These are phyloP conservation scores for Parauchenoglanis ngamensis DNA, from an alignment of 2,797 vertebrate genomes.

Conservation along the genomic window DNA sequence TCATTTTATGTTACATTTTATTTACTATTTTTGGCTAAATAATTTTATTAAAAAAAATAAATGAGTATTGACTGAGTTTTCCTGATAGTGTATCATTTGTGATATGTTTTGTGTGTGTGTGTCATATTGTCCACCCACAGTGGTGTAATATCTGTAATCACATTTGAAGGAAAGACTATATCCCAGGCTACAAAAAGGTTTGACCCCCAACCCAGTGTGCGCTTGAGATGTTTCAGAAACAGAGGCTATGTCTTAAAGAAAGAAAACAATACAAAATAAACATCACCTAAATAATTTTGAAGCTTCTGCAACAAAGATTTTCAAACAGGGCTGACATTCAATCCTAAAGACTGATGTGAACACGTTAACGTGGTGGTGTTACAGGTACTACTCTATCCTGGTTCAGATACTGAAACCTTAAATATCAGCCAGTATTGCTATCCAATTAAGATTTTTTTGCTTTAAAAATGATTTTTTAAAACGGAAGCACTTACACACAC, in stretches of 20 bases:
- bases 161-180: not conserved
- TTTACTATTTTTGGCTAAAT: not conserved
- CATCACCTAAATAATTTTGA: not conserved
- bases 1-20: not conserved
- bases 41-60: not conserved
- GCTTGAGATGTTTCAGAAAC: not conserved
- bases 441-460: not conserved
- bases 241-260: not conserved
- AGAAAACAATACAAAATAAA: not conserved
- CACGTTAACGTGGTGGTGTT: not conserved
- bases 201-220: not conserved
- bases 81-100: no score
- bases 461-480: not conserved
- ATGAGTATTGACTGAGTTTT: not conserved
- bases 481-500: not conserved
- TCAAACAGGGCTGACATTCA: not conserved
- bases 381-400: not conserved
- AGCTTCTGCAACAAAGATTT: not conserved
- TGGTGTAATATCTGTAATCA: not conserved
- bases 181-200: not conserved
- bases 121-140: not conserved
- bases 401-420: not conserved
- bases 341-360: no score
- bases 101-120: not conserved
- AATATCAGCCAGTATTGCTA: not conserved